A percentile compares a stretch with the other conserved stretches of the same genome.
These are phyloP conservation scores for Emydura subglobosa DNA, from an alignment of 2,113 vertebrate species.

Conservation along the genomic window DNA sequence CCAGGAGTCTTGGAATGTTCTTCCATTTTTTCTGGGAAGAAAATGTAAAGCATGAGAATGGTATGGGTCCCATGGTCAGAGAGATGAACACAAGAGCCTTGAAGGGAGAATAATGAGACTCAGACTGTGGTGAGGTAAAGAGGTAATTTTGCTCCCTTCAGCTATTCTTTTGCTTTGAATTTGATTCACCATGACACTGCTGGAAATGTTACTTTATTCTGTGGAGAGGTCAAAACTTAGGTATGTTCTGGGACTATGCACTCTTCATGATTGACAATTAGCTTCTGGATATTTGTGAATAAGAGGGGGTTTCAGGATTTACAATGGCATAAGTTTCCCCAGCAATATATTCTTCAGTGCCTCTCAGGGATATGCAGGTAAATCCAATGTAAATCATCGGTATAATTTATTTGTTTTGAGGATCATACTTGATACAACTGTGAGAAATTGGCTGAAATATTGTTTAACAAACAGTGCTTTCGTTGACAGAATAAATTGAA, in stretches of 20 bases:
- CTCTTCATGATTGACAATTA: not conserved
- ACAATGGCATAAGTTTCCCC: not conserved
- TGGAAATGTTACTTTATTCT: not conserved
- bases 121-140: not conserved
- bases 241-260: not conserved
- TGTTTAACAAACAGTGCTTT: slow-evolving; percentile 7
- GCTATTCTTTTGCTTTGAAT: not conserved
- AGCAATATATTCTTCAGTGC: not conserved
- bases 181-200: not conserved
- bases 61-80: not conserved
- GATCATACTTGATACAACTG: slow-evolving; percentile 5
- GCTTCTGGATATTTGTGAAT: not conserved
- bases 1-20: too few relatives aligned
- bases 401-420: slow-evolving; percentile 1
- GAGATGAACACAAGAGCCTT: not conserved
- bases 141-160: not conserved
- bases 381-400: slow-evolving; percentile 30
- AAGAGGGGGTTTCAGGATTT: not conserved
- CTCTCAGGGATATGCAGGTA: slow-evolving; percentile 18
- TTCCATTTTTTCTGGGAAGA: too few relatives aligned
- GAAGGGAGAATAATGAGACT: too few relatives aligned
- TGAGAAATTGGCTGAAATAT: not conserved
- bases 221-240: not conserved
- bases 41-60: too few relatives aligned
- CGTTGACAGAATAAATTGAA: not conserved